These are phyloP conservation scores for Sturnira hondurensis DNA, from an alignment of 2,113 vertebrate species.

Conservation along the genomic window DNA sequence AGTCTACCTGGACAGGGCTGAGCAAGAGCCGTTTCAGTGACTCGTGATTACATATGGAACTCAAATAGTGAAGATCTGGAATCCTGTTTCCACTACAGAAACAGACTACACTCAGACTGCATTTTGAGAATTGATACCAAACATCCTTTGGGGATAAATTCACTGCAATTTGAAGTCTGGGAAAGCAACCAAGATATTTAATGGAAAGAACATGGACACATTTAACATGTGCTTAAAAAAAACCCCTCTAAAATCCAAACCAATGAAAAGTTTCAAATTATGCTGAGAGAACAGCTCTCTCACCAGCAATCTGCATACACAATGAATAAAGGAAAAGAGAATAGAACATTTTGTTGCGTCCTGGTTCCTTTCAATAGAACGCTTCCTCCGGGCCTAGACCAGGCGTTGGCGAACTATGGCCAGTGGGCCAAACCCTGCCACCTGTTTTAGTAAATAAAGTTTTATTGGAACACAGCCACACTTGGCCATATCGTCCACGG, in stretches of 20 bases:
- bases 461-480: not conserved
- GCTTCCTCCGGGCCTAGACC: not conserved
- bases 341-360: not conserved
- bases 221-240: slow-evolving; percentile 57
- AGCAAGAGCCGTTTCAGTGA: not conserved
- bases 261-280: slow-evolving; percentile 8
- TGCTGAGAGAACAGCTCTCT: not conserved
- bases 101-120: slow-evolving; percentile 40
- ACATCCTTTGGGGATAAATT: slow-evolving; percentile 66
- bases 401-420: not conserved
- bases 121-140: slow-evolving; percentile 64
- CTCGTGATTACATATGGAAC: not conserved
- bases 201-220: slow-evolving; percentile 60
- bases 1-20: not conserved
- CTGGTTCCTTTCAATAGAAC: not conserved
- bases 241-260: slow-evolving; percentile 4
- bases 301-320: not conserved
- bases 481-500: not conserved
- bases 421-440: not conserved
- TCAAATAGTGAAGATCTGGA: slow-evolving; percentile 44
- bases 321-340: not conserved
- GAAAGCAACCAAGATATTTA: slow-evolving; percentile 68
- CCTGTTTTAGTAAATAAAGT: not conserved
- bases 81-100: slow-evolving; percentile 45
- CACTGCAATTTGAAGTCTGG: slow-evolving; percentile 66